Conservation (phyloP, 1,140 invertebrate species). For the Trachelipus rathkii region DNA sequence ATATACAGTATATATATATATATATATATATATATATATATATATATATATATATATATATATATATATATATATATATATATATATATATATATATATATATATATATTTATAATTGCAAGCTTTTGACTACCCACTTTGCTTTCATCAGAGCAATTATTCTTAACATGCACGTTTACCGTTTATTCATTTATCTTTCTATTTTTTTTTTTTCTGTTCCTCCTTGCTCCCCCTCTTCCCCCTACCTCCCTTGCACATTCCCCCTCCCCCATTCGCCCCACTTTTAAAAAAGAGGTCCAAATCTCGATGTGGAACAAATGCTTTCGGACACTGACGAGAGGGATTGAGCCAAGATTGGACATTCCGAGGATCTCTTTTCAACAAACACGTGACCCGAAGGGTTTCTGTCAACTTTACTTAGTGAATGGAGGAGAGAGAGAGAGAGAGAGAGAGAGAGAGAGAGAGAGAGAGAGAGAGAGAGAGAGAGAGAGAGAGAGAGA, state of each 20-base stretch:
- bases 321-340: not conserved
- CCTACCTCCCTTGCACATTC: not conserved
- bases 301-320: slow-evolving; percentile 3
- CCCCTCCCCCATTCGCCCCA: not conserved
- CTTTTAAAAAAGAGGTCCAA: not conserved
- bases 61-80: no score
- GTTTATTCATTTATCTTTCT: not conserved
- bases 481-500: not conserved
- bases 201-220: not conserved
- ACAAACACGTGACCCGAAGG: not conserved
- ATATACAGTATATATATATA: no score
- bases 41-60: no score
- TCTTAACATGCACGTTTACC: no score
- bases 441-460: not conserved
- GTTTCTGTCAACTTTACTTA: not conserved
- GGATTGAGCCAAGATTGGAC: slow-evolving; percentile 2
- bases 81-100: no score
- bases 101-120: no score
- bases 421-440: not conserved
- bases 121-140: no score
- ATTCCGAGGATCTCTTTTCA: not conserved
- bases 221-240: not conserved
- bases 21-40: no score
- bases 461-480: not conserved
- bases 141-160: no score